Conservation (phyloP, 1,140 invertebrate species). For the Gryllus bimaculatus region DNA sequence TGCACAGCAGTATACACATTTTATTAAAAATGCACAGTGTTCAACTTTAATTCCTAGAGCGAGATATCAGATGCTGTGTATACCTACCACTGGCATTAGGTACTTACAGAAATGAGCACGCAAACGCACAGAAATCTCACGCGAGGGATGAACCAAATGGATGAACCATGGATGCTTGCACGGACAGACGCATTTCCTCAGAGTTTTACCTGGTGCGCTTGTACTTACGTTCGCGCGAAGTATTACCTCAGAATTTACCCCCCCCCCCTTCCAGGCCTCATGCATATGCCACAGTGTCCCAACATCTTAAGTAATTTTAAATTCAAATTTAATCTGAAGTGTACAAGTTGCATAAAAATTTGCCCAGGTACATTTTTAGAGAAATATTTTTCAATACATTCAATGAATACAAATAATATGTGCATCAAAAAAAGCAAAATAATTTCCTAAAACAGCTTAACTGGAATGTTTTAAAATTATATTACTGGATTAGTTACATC, state of each 20-base stretch:
- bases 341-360: no score
- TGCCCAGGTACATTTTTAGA: no score
- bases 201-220: constrained; percentile 54
- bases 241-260: constrained; percentile 22
- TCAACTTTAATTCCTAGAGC: neutral
- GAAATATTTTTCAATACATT: no score
- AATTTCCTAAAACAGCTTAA: no score
- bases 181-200: constrained; percentile 4
- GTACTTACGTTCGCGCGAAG: constrained; percentile 51
- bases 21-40: neutral
- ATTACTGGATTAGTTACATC: no score
- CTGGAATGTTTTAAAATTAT: no score
- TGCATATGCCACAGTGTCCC: neutral
- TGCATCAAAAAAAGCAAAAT: no score
- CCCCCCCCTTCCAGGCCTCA: neutral
- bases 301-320: neutral
- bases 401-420: no score
- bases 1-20: neutral
- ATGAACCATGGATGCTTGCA: constrained; percentile 3
- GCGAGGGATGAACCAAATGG: constrained; percentile 2
- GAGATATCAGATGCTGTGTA: neutral
- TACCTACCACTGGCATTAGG: constrained; percentile 1
- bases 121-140: constrained; percentile 1
- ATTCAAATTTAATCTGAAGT: neutral
- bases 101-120: constrained; percentile 4